Base-by-base conservation (phyloP, 2,888 invertebrate species). In the Polydrusus cervinus region DNA sequence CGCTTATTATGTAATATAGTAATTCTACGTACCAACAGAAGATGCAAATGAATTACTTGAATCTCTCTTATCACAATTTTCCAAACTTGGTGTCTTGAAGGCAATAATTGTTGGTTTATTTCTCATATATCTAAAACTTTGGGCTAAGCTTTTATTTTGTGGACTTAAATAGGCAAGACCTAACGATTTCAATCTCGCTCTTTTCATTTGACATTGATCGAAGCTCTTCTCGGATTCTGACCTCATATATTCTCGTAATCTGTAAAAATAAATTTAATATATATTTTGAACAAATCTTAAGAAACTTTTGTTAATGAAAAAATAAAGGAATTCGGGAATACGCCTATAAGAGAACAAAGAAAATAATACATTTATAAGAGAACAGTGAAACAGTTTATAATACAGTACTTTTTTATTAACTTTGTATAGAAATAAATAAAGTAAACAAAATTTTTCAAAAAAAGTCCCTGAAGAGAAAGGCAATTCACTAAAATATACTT, bases 71-170 rank as follows among this genome's bases (percentile, higher is more conserved):
- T 94, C 92, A 81, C 90, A 91, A 81, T 92, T 91, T 79, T 95
- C 94, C 70, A 93, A 86, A 85, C 93, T 93, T 1, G 96, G 96
- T 1, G 95, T 94, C 86, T 95, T 94, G 84, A 95, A 95, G 0
- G 95, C 94, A 62, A 96, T 95, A 78, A 96, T 95, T 0, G 95
- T 94, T 0, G 97, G 97, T 82, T 96, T 96, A 80, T 92, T 93
- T 55, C 96, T 88, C 95, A 96, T 95, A 84, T 96, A 96, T n/a
- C 95, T 90, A 87, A 96, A 96, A 84, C 95, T 94, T 83, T 95
- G 94, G 0, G 95, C 95, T 76, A 95, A 87, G 0, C 94, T 93
- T 81, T 92, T 93, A 84, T 94, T 93, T 84, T 94, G 95, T 0
- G 94, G 94, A 82, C 92, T 93, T 57, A 92, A 86, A 85, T 94